phyloP scores from a whole-genome alignment of 2,888 invertebrate genomes.

The Ctenicera cuprea region DNA sequence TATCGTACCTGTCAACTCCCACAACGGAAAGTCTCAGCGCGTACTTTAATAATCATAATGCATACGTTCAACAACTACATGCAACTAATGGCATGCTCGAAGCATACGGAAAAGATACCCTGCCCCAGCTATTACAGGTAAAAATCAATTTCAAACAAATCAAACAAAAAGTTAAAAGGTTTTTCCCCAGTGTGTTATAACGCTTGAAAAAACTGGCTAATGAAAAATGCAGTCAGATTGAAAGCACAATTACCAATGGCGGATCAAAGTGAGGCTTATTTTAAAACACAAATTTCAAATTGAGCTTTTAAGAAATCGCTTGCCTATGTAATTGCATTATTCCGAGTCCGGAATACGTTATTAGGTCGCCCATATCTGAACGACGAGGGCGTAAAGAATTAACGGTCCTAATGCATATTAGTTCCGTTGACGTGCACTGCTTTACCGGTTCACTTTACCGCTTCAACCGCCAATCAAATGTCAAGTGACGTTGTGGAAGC shows the following conservation, averaged over 20 bases:
- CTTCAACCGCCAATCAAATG: slow-evolving; percentile 57
- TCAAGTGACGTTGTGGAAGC: slow-evolving; percentile 48
- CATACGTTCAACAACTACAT: slow-evolving; percentile 93
- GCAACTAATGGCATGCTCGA: slow-evolving; percentile 96
- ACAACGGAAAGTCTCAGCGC: slow-evolving; percentile 82
- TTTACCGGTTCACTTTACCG: slow-evolving; percentile 47
- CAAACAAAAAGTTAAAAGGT: not conserved
- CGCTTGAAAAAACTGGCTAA: not conserved
- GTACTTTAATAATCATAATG: slow-evolving; percentile 95
- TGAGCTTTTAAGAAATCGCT: slow-evolving; percentile 17
- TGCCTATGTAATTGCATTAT: slow-evolving; percentile 1
- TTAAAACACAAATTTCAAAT: slow-evolving; percentile 19
- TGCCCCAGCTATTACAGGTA: slow-evolving; percentile 91
- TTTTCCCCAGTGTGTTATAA: not conserved
- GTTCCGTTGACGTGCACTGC: slow-evolving; percentile 43
- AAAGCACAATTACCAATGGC: slow-evolving; percentile 1
- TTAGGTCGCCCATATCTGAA: not conserved
- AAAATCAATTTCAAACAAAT: slow-evolving; percentile 45
- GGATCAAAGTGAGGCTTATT: slow-evolving; percentile 21
- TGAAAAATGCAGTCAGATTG: not conserved
- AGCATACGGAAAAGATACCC: slow-evolving; percentile 88
- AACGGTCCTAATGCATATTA: slow-evolving; percentile 47
- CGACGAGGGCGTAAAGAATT: slow-evolving; percentile 38
- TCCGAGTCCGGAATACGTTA: not conserved
- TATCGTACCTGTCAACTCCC: slow-evolving; percentile 84